phyloP scores from a whole-genome alignment of 2,797 vertebrate genomes.

The Oryzias sinensis region DNA sequence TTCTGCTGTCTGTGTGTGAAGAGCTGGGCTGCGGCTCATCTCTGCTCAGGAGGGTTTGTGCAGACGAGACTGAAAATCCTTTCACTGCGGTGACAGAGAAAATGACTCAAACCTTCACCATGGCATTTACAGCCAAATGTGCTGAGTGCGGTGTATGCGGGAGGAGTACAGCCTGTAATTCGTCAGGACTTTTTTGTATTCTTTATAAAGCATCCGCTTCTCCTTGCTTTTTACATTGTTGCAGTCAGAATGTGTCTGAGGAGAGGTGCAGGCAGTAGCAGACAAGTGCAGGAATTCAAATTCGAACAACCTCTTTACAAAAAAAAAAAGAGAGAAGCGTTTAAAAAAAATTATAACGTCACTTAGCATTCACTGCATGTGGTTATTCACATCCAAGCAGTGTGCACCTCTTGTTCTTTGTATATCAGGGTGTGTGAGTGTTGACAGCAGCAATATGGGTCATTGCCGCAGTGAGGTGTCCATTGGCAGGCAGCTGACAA shows the following conservation, averaged over 20 bases:
- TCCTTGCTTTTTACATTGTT: constrained; percentile 64
- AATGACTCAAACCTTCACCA: constrained; percentile 79
- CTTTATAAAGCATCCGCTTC: constrained; percentile 74
- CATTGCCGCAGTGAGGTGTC: constrained; percentile 58
- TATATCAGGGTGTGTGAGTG: constrained; percentile 45
- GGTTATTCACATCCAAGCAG: constrained; percentile 21
- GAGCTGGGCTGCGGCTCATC: constrained; percentile 63
- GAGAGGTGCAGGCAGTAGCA: constrained; percentile 39
- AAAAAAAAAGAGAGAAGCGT: constrained; percentile 32
- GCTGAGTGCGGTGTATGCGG: constrained; percentile 74
- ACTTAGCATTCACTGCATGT: constrained; percentile 39
- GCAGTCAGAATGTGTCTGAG: constrained; percentile 60
- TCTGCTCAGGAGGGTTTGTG: constrained; percentile 63
- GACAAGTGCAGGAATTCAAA: constrained; percentile 44
- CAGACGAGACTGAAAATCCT: constrained; percentile 74
- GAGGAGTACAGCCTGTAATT: constrained; percentile 74
- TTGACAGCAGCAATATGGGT: constrained; percentile 70
- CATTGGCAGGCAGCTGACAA: constrained; percentile 73
- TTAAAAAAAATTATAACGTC: constrained; percentile 8
- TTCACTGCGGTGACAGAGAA: constrained; percentile 76
- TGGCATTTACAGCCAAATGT: constrained; percentile 85
- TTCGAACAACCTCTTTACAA: constrained; percentile 40
- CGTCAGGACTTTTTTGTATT: constrained; percentile 77
- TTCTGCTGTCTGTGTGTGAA: constrained; percentile 42
- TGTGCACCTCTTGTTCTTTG: constrained; percentile 8